Evolutionary conservation across 2,113 vertebrate species (phyloP).

Genomic region (Nycticorax nycticorax): DNA sequence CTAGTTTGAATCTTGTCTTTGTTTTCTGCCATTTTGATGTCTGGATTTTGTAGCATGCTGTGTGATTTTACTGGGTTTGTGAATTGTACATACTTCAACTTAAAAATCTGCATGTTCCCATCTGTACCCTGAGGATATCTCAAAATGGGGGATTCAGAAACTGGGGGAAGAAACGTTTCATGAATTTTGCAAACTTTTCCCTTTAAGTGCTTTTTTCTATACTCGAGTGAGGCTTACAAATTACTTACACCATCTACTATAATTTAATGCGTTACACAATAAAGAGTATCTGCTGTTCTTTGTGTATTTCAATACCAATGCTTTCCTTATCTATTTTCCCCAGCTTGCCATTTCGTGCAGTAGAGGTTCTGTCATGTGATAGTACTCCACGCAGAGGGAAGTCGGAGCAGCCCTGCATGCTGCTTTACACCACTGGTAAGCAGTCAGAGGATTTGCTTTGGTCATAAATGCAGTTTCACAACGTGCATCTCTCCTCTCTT

Average conservation of each 20-base stretch:
- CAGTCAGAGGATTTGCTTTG: conserved; percentile 26
- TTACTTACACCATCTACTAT: conserved; percentile 23
- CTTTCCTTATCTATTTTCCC: conserved; percentile 64
- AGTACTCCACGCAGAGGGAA: background rate
- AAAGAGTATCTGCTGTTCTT: conserved; percentile 58
- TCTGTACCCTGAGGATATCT: conserved; percentile 52
- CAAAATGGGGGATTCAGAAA: conserved; percentile 23
- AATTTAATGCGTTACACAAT: conserved; percentile 45
- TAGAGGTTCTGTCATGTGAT: conserved; percentile 56
- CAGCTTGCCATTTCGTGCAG: conserved; percentile 53
- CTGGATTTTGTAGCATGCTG: background rate
- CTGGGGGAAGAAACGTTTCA: background rate
- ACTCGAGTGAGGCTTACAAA: background rate
- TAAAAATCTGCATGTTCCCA: conserved; percentile 29
- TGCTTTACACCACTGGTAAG: conserved; percentile 7
- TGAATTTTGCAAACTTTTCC: conserved; percentile 59
- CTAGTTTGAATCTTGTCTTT: background rate
- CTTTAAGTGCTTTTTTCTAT: conserved; percentile 26
- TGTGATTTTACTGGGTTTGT: background rate
- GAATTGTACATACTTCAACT: background rate
- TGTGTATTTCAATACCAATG: conserved; percentile 48
- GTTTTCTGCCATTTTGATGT: background rate
- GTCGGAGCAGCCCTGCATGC: background rate
- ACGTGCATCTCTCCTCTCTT: background rate
- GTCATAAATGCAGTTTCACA: conserved; percentile 7